Conservation (phyloP, 2,113 vertebrate genomes). For the Heptranchias perlo region DNA sequence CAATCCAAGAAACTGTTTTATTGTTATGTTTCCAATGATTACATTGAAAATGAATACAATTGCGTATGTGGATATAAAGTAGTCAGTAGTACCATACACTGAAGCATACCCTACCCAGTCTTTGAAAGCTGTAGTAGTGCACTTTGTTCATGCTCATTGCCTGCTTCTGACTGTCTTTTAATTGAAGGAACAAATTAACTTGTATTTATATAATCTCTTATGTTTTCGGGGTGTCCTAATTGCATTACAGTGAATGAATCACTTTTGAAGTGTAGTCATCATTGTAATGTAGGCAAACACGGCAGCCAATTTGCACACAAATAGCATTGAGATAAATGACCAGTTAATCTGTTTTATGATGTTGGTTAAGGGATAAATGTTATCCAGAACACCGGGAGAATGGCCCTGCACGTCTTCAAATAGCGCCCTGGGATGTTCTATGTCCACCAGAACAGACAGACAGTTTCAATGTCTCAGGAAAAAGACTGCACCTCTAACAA, state of each 20-base stretch:
- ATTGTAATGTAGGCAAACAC: background rate
- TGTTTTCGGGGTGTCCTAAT: background rate
- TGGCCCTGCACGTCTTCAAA: background rate
- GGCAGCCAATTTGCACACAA: background rate
- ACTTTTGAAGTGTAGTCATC: background rate
- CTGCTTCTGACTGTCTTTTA: background rate
- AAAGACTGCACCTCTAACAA: no score
- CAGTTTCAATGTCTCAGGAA: no score
- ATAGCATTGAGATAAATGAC: background rate
- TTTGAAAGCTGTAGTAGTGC: background rate
- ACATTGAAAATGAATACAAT: background rate
- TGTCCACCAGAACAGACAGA: background rate
- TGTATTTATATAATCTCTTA: background rate
- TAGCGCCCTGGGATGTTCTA: background rate
- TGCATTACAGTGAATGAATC: background rate
- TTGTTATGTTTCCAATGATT: background rate
- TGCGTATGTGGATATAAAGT: background rate
- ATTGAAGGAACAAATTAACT: background rate
- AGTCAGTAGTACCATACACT: background rate
- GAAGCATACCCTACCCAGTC: background rate
- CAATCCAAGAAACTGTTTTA: background rate
- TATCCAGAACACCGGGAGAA: background rate
- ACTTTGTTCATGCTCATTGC: background rate
- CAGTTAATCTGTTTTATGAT: background rate
- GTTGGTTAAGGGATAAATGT: background rate